Conservation (phyloP, 2,888 invertebrate genomes). For the Leptinotarsa tumamoca region DNA sequence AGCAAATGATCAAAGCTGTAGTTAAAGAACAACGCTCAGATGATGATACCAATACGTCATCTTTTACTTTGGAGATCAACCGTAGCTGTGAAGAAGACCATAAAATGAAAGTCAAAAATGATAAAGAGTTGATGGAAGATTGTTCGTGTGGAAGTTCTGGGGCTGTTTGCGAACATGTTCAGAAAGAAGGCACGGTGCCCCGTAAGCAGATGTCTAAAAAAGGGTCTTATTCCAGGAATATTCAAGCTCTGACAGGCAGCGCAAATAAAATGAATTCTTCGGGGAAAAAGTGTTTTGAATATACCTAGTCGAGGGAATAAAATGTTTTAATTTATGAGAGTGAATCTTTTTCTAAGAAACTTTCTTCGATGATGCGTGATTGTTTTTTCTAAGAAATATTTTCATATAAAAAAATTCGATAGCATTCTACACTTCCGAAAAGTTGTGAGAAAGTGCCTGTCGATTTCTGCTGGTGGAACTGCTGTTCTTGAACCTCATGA, state of each 20-base stretch:
- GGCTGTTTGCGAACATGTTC: conserved; percentile 25
- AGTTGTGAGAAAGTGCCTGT: too few species aligned
- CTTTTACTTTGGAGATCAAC: conserved; percentile 25
- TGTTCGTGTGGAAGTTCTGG: conserved; percentile 43
- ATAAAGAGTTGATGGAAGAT: conserved; percentile 51
- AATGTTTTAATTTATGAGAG: not conserved
- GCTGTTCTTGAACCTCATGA: too few species aligned
- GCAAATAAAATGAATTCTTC: not conserved
- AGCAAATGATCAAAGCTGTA: conserved; percentile 25
- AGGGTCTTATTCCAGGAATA: conserved; percentile 9
- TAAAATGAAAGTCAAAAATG: conserved; percentile 41
- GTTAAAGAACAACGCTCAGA: conserved; percentile 9
- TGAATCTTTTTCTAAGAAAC: too few species aligned
- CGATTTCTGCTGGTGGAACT: too few species aligned
- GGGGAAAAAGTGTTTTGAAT: not conserved
- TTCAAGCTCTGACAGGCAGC: not conserved
- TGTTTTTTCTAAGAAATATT: too few species aligned
- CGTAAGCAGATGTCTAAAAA: not conserved
- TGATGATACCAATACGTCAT: conserved; percentile 21
- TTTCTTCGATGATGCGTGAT: too few species aligned
- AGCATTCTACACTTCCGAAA: too few species aligned
- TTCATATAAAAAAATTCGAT: too few species aligned
- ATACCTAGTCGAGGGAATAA: not conserved
- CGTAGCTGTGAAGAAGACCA: conserved; percentile 16
- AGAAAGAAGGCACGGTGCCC: not conserved